These are phyloP conservation scores for Phylloscopus trochilus DNA, from an alignment of 2,113 vertebrate genomes.

Conservation along the genomic window DNA sequence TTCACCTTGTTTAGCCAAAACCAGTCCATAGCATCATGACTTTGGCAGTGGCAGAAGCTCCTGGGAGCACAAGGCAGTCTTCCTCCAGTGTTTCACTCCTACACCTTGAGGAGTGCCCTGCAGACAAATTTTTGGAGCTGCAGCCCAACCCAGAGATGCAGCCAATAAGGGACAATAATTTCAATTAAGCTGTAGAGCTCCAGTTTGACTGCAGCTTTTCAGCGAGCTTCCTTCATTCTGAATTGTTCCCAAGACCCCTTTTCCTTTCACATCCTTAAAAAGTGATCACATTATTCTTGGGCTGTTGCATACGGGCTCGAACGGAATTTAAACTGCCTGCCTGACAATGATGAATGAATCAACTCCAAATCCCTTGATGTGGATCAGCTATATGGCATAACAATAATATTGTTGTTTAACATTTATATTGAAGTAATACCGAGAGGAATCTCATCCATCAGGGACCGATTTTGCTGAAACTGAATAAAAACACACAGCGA, in stretches of 20 bases:
- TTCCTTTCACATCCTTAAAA: slow-evolving; percentile 22
- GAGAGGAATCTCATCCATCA: background rate
- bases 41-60: background rate
- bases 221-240: background rate
- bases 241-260: slow-evolving; percentile 23
- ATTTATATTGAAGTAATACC: slow-evolving; percentile 50
- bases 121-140: background rate
- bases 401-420: slow-evolving; percentile 64
- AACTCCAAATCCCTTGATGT: slow-evolving; percentile 47
- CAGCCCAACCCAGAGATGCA: background rate
- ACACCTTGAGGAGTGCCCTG: background rate
- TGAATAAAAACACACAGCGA: background rate
- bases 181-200: background rate
- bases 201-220: background rate
- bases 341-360: slow-evolving; percentile 66
- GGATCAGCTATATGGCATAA: slow-evolving; percentile 51
- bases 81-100: background rate
- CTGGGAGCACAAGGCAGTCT: background rate
- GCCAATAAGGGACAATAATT: background rate
- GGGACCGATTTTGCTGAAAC: background rate
- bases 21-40: accelerated
- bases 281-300: slow-evolving; percentile 25
- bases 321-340: slow-evolving; percentile 43
- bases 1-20: background rate
- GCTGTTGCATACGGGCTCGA: background rate